Conservation (phyloP, 2,888 invertebrate genomes). For the Brenthis daphne region DNA sequence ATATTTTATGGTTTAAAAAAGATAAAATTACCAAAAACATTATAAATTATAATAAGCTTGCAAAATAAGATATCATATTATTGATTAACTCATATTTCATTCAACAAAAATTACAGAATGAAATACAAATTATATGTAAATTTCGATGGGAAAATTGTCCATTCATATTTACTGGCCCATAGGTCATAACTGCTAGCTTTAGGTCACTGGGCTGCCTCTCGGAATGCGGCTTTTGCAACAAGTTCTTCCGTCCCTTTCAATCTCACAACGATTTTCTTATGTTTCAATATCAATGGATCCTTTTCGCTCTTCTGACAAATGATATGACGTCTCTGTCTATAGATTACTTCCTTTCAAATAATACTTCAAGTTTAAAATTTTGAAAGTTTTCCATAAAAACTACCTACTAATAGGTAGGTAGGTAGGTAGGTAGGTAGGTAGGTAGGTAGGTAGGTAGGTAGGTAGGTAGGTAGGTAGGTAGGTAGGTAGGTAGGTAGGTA, state of each 20-base stretch:
- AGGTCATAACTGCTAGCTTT: conserved; percentile 55
- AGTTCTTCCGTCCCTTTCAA: conserved; percentile 65
- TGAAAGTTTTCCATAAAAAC: conserved; percentile 57
- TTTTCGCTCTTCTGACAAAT: conserved; percentile 32
- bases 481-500: too few species aligned
- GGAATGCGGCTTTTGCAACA: conserved; percentile 79
- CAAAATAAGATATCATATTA: not conserved
- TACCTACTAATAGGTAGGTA: too few species aligned
- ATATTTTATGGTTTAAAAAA: too few species aligned
- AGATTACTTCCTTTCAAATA: conserved; percentile 8
- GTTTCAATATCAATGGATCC: conserved; percentile 39
- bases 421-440: too few species aligned
- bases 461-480: too few species aligned
- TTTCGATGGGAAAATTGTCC: conserved; percentile 14
- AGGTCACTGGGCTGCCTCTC: conserved; percentile 74
- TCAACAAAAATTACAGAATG: not conserved
- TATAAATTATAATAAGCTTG: not conserved
- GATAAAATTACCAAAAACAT: too few species aligned
- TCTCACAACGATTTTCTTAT: conserved; percentile 37
- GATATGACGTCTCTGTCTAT: conserved; percentile 20
- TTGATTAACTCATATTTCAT: not conserved
- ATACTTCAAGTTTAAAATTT: conserved; percentile 38
- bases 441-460: too few species aligned
- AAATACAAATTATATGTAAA: conserved; percentile 15
- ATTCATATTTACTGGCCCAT: conserved; percentile 30